phyloP scores from a whole-genome alignment of 2,113 vertebrate species.

The Centropus bengalensis region DNA sequence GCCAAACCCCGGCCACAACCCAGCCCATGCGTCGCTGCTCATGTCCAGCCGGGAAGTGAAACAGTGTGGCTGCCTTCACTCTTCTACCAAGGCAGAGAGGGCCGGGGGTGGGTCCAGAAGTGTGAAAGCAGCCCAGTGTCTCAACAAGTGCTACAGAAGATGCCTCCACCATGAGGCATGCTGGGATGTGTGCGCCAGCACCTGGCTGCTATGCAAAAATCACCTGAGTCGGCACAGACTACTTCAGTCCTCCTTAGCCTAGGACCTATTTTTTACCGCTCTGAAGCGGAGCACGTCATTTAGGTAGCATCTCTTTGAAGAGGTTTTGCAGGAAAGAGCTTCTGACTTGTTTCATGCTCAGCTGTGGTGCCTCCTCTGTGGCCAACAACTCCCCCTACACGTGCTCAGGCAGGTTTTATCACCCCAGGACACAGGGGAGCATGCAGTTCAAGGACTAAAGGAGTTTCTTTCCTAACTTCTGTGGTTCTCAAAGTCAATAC shows the following conservation, averaged over 20 bases:
- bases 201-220: neutral
- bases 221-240: neutral
- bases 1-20: neutral
- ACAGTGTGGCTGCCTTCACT: neutral
- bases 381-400: neutral
- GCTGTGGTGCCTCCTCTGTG: neutral
- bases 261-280: neutral
- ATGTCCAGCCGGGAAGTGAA: neutral
- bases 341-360: neutral
- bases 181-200: neutral
- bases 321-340: neutral
- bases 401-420: neutral
- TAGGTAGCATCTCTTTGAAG: neutral
- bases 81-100: neutral
- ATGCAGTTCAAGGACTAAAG: neutral
- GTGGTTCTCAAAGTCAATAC: neutral
- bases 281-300: neutral
- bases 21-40: fast-evolving
- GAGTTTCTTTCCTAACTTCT: neutral
- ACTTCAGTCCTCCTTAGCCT: neutral
- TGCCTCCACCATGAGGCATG: neutral
- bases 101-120: neutral
- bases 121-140: neutral
- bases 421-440: neutral
- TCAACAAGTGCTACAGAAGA: neutral